Base-by-base conservation (phyloP, 2,888 invertebrate species). In the Zelleria hepariella region DNA sequence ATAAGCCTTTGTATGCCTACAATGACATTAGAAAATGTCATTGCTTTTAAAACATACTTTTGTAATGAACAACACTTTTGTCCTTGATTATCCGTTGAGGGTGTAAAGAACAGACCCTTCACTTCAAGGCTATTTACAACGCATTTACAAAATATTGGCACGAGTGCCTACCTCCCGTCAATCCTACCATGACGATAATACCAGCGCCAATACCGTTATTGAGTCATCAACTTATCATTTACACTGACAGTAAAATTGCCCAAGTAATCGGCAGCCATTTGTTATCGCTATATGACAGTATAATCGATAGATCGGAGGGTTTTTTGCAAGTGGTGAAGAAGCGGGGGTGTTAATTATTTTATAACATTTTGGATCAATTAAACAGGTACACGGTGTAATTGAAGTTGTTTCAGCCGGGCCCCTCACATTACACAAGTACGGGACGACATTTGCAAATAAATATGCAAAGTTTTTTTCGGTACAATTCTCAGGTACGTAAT, bases 191-290 rank as follows among this genome's bases (percentile, higher is more conserved):
- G 32, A 42, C 32, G 32, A 4, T 42, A 42, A 42, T 42, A 42
- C 15, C 32, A 10, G 15, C 15, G 15, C 32, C 32, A 42, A 42
- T 42, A 15, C 32, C 32, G 15, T 42, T 42, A 42, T 42, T 42
- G 32, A 42, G 32, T 42, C 15, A 42, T 42, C 10, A 42, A 42
- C 32, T 42, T 42, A 42, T 42, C 32, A 15, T n/a, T n/a, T 42
- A 42, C 15, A 15, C 32, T 42, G 32, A 42, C 32, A 42, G 32
- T 10, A 3, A 15, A 42, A 42, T 42, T 42, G 32, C 32, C 15
- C 10, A 58, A 62, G 68, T 64, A 15, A 42, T 42, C 15, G 32
- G 15, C 32, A 64, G 23, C 64, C 32, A 42, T 42, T 42, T 2
- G 6, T 42, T 15, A 4, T 32, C 32, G 15, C 15, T 15, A 15